These are phyloP conservation scores for Poeciliopsis retropinna DNA, from an alignment of 2,113 vertebrate genomes.

Conservation along the genomic window DNA sequence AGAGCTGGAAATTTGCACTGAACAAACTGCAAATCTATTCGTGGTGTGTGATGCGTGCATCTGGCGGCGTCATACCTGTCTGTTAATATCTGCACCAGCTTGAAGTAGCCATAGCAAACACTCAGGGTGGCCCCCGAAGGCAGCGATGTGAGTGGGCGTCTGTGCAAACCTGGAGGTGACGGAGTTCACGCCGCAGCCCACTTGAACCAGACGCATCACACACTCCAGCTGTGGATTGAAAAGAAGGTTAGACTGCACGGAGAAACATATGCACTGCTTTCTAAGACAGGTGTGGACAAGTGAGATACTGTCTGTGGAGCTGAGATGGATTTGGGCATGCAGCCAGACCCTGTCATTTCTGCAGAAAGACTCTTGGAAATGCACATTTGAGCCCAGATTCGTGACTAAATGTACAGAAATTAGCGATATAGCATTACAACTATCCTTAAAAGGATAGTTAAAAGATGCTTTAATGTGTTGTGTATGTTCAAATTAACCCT, in stretches of 20 bases:
- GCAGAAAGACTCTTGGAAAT: too few relatives aligned
- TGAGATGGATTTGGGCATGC: not conserved
- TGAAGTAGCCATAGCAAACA: conserved; percentile 96
- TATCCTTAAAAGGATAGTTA: too few relatives aligned
- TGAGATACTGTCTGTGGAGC: too few relatives aligned
- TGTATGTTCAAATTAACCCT: not conserved
- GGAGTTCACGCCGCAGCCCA: conserved; percentile 90
- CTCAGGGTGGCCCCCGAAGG: conserved; percentile 96
- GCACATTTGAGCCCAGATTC: too few relatives aligned
- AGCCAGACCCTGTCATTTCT: conserved; percentile 6
- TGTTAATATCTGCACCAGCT: conserved; percentile 95
- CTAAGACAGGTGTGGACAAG: conserved; percentile 21
- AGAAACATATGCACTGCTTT: not conserved
- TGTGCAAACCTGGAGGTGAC: conserved; percentile 94
- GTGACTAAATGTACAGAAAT: too few relatives aligned
- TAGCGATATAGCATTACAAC: too few relatives aligned
- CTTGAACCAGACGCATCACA: conserved; percentile 90
- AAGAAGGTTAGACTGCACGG: not conserved
- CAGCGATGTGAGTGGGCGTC: conserved; percentile 96
- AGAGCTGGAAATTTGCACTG: not conserved
- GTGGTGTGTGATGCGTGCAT: not conserved
- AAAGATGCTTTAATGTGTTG: not conserved
- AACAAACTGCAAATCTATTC: not conserved
- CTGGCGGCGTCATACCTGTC: conserved; percentile 83
- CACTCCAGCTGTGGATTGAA: conserved; percentile 89